phyloP scores from a whole-genome alignment of 2,797 vertebrate genomes.

The Sorex maritimensis region DNA sequence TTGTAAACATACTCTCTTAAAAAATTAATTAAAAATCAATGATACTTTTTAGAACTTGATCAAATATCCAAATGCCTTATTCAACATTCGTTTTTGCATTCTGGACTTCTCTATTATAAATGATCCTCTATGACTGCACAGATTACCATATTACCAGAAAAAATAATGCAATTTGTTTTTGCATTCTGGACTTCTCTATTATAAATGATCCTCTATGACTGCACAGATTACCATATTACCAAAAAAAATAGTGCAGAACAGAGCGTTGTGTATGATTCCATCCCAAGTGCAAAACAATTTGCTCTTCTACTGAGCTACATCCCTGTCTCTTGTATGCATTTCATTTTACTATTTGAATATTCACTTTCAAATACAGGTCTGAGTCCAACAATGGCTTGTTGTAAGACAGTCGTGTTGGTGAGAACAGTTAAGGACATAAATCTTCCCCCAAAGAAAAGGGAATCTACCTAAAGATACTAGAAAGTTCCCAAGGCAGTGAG shows the following conservation, averaged over 20 bases:
- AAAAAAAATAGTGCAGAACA: background rate
- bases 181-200: background rate
- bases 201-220: background rate
- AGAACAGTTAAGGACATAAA: background rate
- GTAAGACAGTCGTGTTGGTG: background rate
- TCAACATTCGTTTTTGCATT: conserved; percentile 16
- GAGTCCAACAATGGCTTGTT: conserved; percentile 28
- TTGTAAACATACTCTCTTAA: too few species aligned
- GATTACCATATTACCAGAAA: background rate
- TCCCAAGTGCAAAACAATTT: too few species aligned
- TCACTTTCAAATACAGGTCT: conserved; percentile 37
- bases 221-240: background rate
- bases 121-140: background rate
- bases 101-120: conserved; percentile 1
- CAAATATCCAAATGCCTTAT: conserved; percentile 34
- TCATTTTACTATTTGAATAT: conserved; percentile 52
- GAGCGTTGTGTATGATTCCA: too few species aligned
- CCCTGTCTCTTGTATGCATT: background rate
- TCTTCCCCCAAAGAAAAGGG: too few species aligned
- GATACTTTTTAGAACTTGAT: conserved; percentile 14
- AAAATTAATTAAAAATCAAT: conserved; percentile 14
- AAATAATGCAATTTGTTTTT: conserved; percentile 25
- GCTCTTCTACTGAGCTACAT: too few species aligned
- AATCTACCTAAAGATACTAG: background rate
- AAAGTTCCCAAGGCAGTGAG: background rate